These are phyloP conservation scores for Turnix velox DNA, from an alignment of 2,113 vertebrate species.

Conservation along the genomic window DNA sequence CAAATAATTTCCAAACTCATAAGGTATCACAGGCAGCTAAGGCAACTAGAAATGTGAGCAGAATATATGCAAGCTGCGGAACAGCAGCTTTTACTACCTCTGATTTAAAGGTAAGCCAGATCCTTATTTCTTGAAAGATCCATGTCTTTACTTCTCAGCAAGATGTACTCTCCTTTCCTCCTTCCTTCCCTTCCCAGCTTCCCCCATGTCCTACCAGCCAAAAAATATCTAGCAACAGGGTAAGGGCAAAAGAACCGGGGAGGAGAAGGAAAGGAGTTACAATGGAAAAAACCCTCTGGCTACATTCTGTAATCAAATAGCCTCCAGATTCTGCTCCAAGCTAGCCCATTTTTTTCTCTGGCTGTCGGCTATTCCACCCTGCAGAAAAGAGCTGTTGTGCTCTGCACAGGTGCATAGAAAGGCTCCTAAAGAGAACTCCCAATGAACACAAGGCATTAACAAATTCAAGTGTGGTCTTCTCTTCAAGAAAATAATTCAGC, in stretches of 20 bases:
- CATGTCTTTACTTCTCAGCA: background rate
- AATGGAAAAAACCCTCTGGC: background rate
- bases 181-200: background rate
- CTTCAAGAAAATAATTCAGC: slow-evolving; percentile 64
- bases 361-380: background rate
- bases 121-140: background rate
- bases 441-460: slow-evolving; percentile 67
- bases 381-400: slow-evolving; percentile 46
- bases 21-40: background rate
- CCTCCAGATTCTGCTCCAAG: slow-evolving; percentile 39
- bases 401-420: slow-evolving; percentile 58
- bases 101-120: background rate
- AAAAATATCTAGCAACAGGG: background rate
- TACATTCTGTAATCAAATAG: slow-evolving; percentile 18
- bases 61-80: background rate
- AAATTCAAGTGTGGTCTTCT: slow-evolving; percentile 67
- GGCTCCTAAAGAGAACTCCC: slow-evolving; percentile 56
- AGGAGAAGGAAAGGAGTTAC: background rate
- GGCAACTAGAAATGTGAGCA: background rate
- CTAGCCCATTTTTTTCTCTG: background rate
- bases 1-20: background rate
- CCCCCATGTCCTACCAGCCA: background rate
- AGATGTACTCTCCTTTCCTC: background rate
- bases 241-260: background rate
- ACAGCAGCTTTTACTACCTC: accelerated